A percentile compares a stretch with the other conserved stretches of the same genome.
Conservation (phyloP, 2,888 invertebrate genomes). For the Rhogogaster chlorosoma region DNA sequence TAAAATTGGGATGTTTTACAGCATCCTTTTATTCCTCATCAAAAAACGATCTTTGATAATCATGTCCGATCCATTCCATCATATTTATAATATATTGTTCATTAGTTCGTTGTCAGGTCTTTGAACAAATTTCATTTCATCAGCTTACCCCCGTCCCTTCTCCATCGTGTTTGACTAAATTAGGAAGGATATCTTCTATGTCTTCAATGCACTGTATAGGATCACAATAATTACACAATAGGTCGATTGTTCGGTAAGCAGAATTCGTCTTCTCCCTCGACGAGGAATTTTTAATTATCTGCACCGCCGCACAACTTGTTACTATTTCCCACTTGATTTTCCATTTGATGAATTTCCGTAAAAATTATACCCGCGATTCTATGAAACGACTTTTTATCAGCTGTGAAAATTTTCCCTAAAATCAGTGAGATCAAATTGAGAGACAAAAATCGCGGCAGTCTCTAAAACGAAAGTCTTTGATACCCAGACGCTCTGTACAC, state of each 20-base stretch:
- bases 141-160: constrained; percentile 37
- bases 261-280: neutral
- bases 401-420: neutral
- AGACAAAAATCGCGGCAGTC: neutral
- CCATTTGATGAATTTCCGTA: constrained; percentile 13
- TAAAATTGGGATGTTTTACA: neutral
- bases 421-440: neutral
- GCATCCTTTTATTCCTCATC: neutral
- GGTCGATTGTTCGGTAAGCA: neutral
- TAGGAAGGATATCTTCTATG: neutral
- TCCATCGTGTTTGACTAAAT: constrained; percentile 14
- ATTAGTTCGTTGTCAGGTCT: neutral
- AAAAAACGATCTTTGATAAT: neutral
- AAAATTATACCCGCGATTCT: neutral
- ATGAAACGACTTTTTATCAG: neutral
- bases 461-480: neutral
- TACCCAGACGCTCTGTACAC: neutral
- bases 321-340: neutral
- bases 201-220: neutral
- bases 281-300: neutral
- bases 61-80: neutral
- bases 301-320: neutral
- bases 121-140: constrained; percentile 5
- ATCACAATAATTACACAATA: neutral
- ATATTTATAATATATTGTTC: neutral